Conservation (phyloP, 2,113 vertebrate genomes). For the Acanthisitta chloris region DNA sequence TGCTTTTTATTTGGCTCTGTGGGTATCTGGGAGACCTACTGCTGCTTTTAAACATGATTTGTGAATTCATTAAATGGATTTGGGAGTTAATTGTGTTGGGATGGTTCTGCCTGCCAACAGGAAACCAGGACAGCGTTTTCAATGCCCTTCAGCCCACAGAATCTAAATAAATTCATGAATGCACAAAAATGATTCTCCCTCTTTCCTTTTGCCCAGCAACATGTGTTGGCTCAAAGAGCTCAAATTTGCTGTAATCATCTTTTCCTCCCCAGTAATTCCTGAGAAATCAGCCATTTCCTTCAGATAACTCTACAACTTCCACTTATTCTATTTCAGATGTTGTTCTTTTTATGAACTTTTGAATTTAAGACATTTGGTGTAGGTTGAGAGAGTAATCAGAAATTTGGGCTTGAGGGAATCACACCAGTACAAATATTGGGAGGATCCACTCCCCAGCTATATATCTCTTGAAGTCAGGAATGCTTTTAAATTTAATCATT, state of each 20-base stretch:
- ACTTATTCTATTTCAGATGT: neutral
- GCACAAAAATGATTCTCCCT: neutral
- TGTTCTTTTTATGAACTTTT: neutral
- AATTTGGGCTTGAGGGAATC: neutral
- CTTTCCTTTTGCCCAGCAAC: neutral
- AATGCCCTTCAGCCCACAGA: neutral
- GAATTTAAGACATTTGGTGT: neutral
- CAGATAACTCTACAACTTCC: neutral
- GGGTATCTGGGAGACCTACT: neutral
- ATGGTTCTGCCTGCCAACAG: conserved; percentile 28
- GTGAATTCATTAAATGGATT: conserved; percentile 50
- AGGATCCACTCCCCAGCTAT: neutral
- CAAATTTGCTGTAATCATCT: conserved; percentile 15
- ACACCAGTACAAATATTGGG: neutral
- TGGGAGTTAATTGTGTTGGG: conserved; percentile 52
- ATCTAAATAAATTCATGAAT: conserved; percentile 56
- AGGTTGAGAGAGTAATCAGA: neutral
- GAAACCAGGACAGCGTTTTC: conserved; percentile 21
- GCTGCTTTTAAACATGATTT: neutral
- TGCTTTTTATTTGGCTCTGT: neutral
- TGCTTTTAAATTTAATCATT: neutral
- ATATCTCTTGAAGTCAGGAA: neutral
- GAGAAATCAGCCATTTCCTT: neutral
- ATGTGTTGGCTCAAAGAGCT: conserved; percentile 15
- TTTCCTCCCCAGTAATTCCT: conserved; percentile 37